Base-by-base conservation (phyloP, 2,113 vertebrate species). In the Hypocryptadius cinnamomeus region DNA sequence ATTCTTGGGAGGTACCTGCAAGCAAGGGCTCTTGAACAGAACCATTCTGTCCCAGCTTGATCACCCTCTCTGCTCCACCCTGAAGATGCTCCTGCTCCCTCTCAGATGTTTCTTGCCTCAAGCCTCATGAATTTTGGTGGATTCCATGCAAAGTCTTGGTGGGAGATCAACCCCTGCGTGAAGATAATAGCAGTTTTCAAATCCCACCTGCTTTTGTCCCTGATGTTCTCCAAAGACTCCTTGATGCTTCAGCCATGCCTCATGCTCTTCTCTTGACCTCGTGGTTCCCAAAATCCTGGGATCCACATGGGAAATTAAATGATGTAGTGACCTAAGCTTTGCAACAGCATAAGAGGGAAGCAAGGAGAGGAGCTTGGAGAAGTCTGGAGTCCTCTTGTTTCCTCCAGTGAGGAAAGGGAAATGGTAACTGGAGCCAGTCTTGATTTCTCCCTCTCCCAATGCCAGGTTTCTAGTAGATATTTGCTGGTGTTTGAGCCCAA, bases 131-230 rank as follows among this genome's bases (percentile, higher is more conserved):
- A 24, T 54, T 88, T 59, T 53, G 4, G 11, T 40, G 56, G 28
- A 44, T 73, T 69, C 65, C 16, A 0, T 60, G 22, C 28, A 11
- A 65, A 60, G 23, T 19, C 47, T 6, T 63, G 50, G n/a, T 18
- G 17, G 59, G 44, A 47, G 42, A 23, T 56, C 35, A 48, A 4
- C 14, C 15, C 35, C 60, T 1, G 2, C 44, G 50, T 0, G 0
- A 37, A 82, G 33, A n/a, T 11, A 40, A 68, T 47, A 31, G 7
- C 9, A 3, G 8, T 51, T n/a, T 74, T 79, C 56, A 74, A 74
- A 47, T 48, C 20, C 60, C n/a, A 24, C 19, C 40, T 0, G 1
- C 22, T 84, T 84, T 40, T 57, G 19, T 39, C 42, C 30, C 42
- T 48, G 50, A 3, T 65, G 45, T 65, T 73, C 33, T 63, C n/a